These are phyloP conservation scores for Apistogramma diplotaenia DNA, from an alignment of 2,113 vertebrate genomes.

Conservation along the genomic window DNA sequence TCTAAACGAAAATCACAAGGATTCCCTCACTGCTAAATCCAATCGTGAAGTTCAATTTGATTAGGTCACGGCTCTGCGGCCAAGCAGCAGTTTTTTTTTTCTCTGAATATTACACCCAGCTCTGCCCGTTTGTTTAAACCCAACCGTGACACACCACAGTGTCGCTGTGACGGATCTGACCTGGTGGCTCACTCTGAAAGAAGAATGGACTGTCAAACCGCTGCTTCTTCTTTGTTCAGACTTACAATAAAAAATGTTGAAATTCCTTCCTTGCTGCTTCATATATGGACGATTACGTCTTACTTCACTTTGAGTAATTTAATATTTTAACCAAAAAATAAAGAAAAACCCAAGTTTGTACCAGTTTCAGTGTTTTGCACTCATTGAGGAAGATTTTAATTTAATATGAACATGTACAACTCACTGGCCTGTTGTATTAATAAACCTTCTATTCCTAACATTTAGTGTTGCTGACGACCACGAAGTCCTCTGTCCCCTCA, in stretches of 20 bases:
- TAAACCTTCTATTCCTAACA: not conserved
- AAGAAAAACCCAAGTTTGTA: not conserved
- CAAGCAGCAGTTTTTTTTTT: too few species aligned
- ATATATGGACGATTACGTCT: not conserved
- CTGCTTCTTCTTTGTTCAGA: too few species aligned
- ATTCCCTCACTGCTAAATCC: not conserved
- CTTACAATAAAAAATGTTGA: too few species aligned
- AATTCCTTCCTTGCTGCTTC: not conserved
- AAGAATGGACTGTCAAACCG: not conserved
- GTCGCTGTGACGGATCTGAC: not conserved
- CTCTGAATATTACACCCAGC: not conserved
- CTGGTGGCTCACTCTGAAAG: too few species aligned
- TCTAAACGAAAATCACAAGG: not conserved
- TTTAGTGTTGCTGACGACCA: not conserved
- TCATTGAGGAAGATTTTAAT: not conserved
- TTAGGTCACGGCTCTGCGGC: not conserved
- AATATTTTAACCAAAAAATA: not conserved
- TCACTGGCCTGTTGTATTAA: not conserved
- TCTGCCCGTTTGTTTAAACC: not conserved
- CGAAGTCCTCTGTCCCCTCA: not conserved
- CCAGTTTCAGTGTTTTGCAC: not conserved
- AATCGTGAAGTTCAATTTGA: not conserved
- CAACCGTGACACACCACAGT: not conserved
- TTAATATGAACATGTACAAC: not conserved
- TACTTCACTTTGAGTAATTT: not conserved